phyloP scores from a whole-genome alignment of 2,888 invertebrate species.

The Melanargia galathea region DNA sequence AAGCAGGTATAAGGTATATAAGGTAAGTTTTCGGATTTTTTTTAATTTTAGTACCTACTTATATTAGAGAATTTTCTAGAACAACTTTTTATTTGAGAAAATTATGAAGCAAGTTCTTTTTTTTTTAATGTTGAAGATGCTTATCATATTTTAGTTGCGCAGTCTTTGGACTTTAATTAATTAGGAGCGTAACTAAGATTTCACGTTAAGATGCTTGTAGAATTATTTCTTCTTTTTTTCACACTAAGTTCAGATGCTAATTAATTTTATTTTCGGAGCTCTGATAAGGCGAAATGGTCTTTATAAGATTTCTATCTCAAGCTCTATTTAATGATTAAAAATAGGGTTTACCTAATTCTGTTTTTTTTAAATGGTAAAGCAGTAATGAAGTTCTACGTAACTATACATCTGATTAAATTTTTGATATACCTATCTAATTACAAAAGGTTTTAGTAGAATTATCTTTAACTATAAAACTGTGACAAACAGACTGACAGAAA shows the following conservation, averaged over 20 bases:
- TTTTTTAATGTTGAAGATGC: constrained; percentile 18
- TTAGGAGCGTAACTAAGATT: constrained; percentile 17
- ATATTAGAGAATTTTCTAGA: constrained; percentile 20
- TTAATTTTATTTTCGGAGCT: constrained; percentile 1
- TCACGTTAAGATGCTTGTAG: constrained; percentile 13
- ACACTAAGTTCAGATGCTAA: constrained; percentile 4
- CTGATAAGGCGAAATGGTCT: background rate
- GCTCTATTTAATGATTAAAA: background rate
- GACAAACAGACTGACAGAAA: too few relatives aligned
- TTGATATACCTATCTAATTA: too few relatives aligned
- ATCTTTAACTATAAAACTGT: too few relatives aligned
- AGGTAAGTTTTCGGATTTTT: too few relatives aligned
- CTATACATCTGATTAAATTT: background rate
- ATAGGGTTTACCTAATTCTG: background rate
- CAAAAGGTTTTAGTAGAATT: too few relatives aligned
- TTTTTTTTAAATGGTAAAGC: too few relatives aligned
- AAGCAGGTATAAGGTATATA: too few relatives aligned
- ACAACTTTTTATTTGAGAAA: constrained; percentile 22
- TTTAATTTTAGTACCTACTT: too few relatives aligned
- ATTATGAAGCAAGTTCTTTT: constrained; percentile 14
- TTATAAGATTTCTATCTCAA: background rate
- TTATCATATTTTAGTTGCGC: constrained; percentile 13
- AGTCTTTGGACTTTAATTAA: constrained; percentile 16
- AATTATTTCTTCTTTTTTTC: constrained; percentile 7
- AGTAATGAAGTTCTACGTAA: too few relatives aligned